Evolutionary conservation across 2,888 invertebrate genomes (phyloP).

Genomic region (Cephus pygmeus): DNA sequence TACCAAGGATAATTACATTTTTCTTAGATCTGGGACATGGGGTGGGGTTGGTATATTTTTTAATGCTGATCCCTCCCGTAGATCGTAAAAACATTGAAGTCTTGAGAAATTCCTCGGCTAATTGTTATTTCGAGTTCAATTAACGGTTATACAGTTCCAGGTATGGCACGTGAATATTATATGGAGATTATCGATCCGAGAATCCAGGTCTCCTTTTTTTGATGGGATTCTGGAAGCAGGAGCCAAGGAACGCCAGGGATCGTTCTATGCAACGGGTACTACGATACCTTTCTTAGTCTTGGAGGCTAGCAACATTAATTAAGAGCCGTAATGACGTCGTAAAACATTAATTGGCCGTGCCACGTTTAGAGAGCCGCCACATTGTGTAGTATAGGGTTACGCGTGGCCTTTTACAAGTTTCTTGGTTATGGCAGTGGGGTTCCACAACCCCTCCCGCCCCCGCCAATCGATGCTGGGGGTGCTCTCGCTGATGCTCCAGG

Average conservation of each 20-base stretch:
- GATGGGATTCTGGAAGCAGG: not conserved
- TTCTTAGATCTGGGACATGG: not conserved
- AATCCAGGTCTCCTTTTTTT: not conserved
- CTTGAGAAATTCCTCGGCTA: not conserved
- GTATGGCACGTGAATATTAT: not conserved
- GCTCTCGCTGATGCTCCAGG: not conserved
- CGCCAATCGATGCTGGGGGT: not conserved
- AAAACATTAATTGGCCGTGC: slow-evolving; percentile 20
- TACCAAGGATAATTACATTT: not conserved
- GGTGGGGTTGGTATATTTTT: not conserved
- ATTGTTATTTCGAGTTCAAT: not conserved
- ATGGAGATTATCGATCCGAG: not conserved
- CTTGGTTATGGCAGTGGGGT: not conserved
- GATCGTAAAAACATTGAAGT: not conserved
- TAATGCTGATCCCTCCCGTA: not conserved
- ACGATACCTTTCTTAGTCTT: slow-evolving; percentile 10
- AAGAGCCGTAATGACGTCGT: slow-evolving; percentile 24
- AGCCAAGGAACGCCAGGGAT: not conserved
- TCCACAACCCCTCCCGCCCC: not conserved
- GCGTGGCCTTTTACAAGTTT: not conserved
- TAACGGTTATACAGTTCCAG: not conserved
- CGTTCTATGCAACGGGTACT: slow-evolving; percentile 20
- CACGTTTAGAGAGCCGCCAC: slow-evolving; percentile 16
- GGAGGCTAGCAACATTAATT: slow-evolving; percentile 19
- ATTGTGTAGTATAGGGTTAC: not conserved